Evolutionary conservation across 2,888 invertebrate species (phyloP), one percentile per base, ranked within the genome.

Genomic region (Fissipunctia ypsillon): DNA sequence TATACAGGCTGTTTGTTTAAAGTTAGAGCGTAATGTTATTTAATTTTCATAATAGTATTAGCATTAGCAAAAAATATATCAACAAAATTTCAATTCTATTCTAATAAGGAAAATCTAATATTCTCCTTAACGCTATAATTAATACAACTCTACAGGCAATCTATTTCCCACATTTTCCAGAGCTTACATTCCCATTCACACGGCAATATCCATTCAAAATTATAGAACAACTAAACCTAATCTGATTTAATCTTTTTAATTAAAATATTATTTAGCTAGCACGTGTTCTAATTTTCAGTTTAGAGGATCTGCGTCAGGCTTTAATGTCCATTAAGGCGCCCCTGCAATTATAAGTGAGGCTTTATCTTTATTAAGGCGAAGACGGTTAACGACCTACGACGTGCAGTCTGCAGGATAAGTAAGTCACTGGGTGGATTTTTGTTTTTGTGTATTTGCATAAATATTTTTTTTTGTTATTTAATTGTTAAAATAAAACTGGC

Each of bases 271-370:
- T 87, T 89, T 87, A 87, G 77, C 80, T 81, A 78, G 78, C 74
- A 84, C 84, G 82, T 78, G 85, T 81, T 81, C 85, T 86, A 83
- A 88, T 86, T 87, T 86, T 84, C 80, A 82, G 76, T 82, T 83
- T 78, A 80, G 70, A 75, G 78, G 69, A 68, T 69, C 41, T 84
- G 87, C 88, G 89, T 88, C 91, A 89, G 90, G 91, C 35, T 91
- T 92, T 90, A 91, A 90, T 89, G 89, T 85, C 88, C 89, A 91
- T 92, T 93, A 93, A 85, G 85, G 80, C 87, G 66, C 91, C 93
- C 93, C 86, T 84, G 85, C 87, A 90, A 90, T 91, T 91, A 88
- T 87, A 87, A 83, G 71, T 79, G 81, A 78, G 82, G 83, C 83
- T 86, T 90, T 89, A 89, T 90, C 90, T 92, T 90, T 92, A 92